Evolutionary conservation across 1,140 invertebrate species (phyloP), one percentile per base, ranked within the genome.

Genomic region (Pinna nobilis): DNA sequence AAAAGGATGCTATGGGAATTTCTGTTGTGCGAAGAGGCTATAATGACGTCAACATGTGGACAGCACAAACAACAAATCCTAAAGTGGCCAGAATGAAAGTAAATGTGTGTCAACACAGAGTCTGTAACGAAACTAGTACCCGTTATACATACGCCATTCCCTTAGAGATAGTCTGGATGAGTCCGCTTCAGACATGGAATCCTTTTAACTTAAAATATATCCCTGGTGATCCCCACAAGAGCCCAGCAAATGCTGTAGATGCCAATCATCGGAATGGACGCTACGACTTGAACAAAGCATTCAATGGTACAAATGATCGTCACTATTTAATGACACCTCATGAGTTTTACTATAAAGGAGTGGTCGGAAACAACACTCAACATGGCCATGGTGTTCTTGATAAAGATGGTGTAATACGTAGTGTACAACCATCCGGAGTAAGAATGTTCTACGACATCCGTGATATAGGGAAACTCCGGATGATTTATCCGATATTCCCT

Each of bases 401-500:
- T 64, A 47, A 15, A 23, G 35, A 76, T 7, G 70, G 74, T 28
- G 33, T 20, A 20, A 47, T 77, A 6, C 69, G 61, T 18, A 15
- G 30, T 5, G 69, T 82, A 41, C 37, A 37, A 32, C 77, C 84
- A 15, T 84, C 82, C 0, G 84, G 84, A 13, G 68, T 64, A 6
- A 66, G 72, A 13, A 78, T 82, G 18, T 61, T 77, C 1, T 82
- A 82, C 0, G 30, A 77, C 20, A 84, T 85, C 7, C 60, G 55
- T 35, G 76, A 69, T 25, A 66, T 84, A 15, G 83, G 84, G 1
- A 47, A 64, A n/a, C 1, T 84, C 0, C 70, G 85, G 33, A 77
- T 71, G 41, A 66, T 84, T 32, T 87, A 80, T 66, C 85, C 84
- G 39, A 82, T 87, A 28, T 75, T 80, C 70, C 84, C 85, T 0